Percentiles rank a stretch among this genome's conserved stretches.
phyloP scores from a whole-genome alignment of 2,888 invertebrate species.

The Lithosia quadra region DNA sequence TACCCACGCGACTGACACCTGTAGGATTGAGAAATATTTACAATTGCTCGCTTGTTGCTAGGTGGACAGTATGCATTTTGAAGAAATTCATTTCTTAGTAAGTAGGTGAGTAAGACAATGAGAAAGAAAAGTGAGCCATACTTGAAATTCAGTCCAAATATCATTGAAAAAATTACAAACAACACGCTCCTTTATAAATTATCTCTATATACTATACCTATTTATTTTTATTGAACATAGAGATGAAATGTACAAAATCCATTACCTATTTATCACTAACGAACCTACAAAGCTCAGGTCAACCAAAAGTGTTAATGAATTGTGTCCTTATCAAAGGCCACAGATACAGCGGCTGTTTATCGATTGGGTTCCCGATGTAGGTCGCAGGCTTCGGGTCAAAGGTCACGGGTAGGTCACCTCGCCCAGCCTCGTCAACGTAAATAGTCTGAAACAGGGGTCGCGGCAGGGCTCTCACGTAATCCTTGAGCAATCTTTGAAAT shows the following conservation, averaged over 20 bases:
- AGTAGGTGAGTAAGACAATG: too few relatives aligned
- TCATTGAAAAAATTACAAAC: background rate
- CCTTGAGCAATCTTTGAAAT: conserved; percentile 14
- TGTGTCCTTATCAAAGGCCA: conserved; percentile 59
- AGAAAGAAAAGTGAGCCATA: too few relatives aligned
- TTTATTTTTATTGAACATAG: conserved; percentile 13
- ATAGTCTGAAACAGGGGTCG: conserved; percentile 65
- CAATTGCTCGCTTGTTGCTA: background rate
- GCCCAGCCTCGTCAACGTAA: conserved; percentile 69
- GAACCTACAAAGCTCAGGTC: conserved; percentile 46
- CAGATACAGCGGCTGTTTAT: conserved; percentile 68
- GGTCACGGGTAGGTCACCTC: conserved; percentile 84
- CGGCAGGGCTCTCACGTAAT: conserved; percentile 22
- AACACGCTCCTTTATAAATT: background rate
- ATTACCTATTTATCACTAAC: conserved; percentile 54
- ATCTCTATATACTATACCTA: background rate
- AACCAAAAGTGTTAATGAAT: conserved; percentile 66
- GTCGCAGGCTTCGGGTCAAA: conserved; percentile 87
- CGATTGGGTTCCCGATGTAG: conserved; percentile 79
- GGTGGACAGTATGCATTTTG: background rate
- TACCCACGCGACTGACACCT: background rate
- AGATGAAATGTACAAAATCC: conserved; percentile 48
- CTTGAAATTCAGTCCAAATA: too few relatives aligned
- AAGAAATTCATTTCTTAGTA: background rate
- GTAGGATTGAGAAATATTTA: background rate